Evolutionary conservation across 2,113 vertebrate species (phyloP), one percentile per base, ranked within the genome.

Genomic region (Catharus minimus): DNA sequence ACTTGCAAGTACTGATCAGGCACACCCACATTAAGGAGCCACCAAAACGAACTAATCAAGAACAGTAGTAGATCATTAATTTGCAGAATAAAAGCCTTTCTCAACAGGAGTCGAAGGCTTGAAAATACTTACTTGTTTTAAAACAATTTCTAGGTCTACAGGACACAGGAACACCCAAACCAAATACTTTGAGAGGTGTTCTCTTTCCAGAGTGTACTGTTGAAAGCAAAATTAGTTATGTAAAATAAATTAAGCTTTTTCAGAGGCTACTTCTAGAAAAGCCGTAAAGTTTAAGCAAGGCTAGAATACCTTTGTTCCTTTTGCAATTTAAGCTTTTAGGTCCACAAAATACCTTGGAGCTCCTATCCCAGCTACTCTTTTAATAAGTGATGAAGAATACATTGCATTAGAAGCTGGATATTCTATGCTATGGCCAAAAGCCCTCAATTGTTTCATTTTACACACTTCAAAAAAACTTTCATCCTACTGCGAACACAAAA

Each of bases 61-160:
- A 92, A 32, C 67, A 87, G 82, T 3, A 64, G 67, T 8, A 57
- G 80, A 88, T 77, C 41, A 91, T 83, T 88, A 94, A 90, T 91
- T 93, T 49, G 57, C 53, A 78, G 68, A 94, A 86, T 88, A 90
- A 92, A 90, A 81, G 65, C 64, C 61, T 72, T 74, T 88, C 83
- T 88, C 89, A 88, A 93, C 77, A 52, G 73, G 61, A 86, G 56
- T 38, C 11, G 18, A 78, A 81, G 64, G 52, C 73, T 65, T 79
- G 36, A 88, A 86, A 94, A 82, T 3, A 5, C 33, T 92, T 4
- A 4, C 38, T 93, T 72, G 66, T 82, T 92, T 93, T 92, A 88
- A 94, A 92, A 66, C 44, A 43, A 86, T 80, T 91, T 76, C 64
- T 93, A 61, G 23, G 62, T 87, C 90, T 85, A 82, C 69, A 60